phyloP scores from a whole-genome alignment of 2,888 invertebrate genomes.

The Eustalomyia histrio region DNA sequence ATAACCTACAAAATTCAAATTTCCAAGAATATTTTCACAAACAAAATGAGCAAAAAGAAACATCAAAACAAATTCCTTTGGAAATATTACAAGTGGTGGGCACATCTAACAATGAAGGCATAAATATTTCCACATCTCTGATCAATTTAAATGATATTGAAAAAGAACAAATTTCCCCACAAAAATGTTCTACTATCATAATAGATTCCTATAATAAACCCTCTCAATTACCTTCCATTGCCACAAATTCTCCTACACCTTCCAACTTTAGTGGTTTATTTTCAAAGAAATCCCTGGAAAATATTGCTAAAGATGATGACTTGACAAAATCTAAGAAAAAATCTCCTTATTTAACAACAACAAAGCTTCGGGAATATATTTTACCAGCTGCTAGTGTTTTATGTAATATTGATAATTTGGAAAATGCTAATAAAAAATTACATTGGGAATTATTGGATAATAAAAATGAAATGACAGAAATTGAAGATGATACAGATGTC shows the following conservation, averaged over 20 bases:
- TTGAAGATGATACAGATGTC: conserved; percentile 59
- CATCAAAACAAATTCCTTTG: too few species aligned
- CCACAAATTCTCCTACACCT: conserved; percentile 51
- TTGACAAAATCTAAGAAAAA: conserved; percentile 30
- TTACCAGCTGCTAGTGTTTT: conserved; percentile 56
- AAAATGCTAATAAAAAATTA: conserved; percentile 51
- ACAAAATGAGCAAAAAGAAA: not conserved
- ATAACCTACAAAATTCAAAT: not conserved
- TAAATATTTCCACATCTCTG: too few species aligned
- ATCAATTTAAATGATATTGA: not conserved
- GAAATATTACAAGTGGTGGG: too few species aligned
- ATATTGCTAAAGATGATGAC: conserved; percentile 17
- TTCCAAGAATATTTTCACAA: not conserved
- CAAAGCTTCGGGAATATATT: conserved; percentile 40
- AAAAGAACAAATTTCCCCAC: not conserved
- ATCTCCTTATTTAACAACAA: conserved; percentile 5
- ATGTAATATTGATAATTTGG: conserved; percentile 56
- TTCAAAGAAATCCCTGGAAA: conserved; percentile 31
- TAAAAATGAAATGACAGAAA: conserved; percentile 54
- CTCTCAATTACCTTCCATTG: conserved; percentile 46
- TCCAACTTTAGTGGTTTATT: conserved; percentile 60
- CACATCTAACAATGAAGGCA: too few species aligned
- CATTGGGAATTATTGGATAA: conserved; percentile 51
- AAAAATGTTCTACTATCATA: not conserved
- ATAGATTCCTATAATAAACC: conserved; percentile 19